Conservation (phyloP, 1,140 invertebrate genomes). For the Eueides isabella region DNA sequence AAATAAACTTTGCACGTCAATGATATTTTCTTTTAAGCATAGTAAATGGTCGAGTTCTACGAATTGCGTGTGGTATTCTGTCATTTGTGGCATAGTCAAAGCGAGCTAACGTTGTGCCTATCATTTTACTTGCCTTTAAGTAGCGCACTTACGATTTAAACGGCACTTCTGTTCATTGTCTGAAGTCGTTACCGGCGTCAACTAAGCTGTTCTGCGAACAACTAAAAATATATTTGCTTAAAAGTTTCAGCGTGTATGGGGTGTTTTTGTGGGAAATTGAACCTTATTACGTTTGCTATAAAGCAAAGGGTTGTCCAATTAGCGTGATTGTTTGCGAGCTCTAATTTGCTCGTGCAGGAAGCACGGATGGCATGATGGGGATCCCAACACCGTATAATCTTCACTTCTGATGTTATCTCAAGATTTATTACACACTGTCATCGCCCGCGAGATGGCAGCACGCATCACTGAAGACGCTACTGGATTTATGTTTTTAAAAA, state of each 20-base stretch:
- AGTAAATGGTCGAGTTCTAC: slow-evolving; percentile 21
- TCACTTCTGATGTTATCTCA: slow-evolving; percentile 77
- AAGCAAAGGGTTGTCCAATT: slow-evolving; percentile 48
- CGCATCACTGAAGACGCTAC: slow-evolving; percentile 70
- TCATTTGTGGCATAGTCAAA: slow-evolving; percentile 41
- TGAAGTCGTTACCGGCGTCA: slow-evolving; percentile 60
- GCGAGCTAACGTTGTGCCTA: slow-evolving; percentile 34
- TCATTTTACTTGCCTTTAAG: slow-evolving; percentile 51
- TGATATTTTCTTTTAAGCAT: slow-evolving; percentile 25
- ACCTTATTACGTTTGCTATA: slow-evolving; percentile 47
- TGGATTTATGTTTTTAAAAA: slow-evolving; percentile 57
- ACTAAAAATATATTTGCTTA: slow-evolving; percentile 72
- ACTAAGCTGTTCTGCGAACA: slow-evolving; percentile 68
- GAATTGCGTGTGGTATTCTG: slow-evolving; percentile 37
- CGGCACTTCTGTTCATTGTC: slow-evolving; percentile 67
- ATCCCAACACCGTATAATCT: slow-evolving; percentile 78
- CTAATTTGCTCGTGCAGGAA: slow-evolving; percentile 78
- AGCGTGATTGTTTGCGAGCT: slow-evolving; percentile 61
- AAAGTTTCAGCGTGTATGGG: slow-evolving; percentile 39
- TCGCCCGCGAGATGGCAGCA: slow-evolving; percentile 77
- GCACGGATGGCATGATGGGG: slow-evolving; percentile 76
- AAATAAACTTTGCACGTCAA: slow-evolving; percentile 25
- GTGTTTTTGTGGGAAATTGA: slow-evolving; percentile 41
- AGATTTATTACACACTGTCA: slow-evolving; percentile 80
- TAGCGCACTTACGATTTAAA: slow-evolving; percentile 61